Evolutionary conservation across 2,888 invertebrate genomes (phyloP).

Genomic region (Tiliacea citrago): DNA sequence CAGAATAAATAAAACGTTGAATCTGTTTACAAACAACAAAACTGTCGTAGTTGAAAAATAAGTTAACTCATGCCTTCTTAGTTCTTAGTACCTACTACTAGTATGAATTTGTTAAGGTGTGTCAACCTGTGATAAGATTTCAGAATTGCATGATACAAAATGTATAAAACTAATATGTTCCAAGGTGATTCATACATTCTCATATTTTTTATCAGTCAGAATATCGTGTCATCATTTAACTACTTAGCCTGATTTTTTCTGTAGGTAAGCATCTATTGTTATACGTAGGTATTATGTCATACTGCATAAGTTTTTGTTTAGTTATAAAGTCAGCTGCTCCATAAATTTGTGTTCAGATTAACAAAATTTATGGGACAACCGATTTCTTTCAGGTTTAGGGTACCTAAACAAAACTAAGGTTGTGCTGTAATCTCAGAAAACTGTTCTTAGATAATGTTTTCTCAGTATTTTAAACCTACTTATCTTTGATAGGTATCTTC

Average conservation of each 20-base stretch:
- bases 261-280: not conserved
- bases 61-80: slow-evolving; percentile 9
- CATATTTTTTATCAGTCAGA: slow-evolving; percentile 12
- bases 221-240: not conserved
- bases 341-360: not conserved
- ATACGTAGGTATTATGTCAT: too few species aligned
- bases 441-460: too few species aligned
- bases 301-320: not conserved
- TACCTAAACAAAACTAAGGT: not conserved
- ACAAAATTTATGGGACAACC: not conserved
- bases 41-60: slow-evolving; percentile 23
- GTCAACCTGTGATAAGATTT: slow-evolving; percentile 53
- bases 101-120: slow-evolving; percentile 43
- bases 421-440: not conserved
- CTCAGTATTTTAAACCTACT: not conserved
- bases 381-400: not conserved
- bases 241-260: not conserved
- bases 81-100: slow-evolving; percentile 18
- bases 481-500: not conserved
- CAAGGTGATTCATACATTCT: slow-evolving; percentile 41
- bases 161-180: not conserved
- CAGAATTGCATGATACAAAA: slow-evolving; percentile 33
- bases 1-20: slow-evolving; percentile 15
- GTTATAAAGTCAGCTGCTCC: not conserved
- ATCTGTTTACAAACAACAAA: slow-evolving; percentile 30